Conservation (phyloP, 2,888 invertebrate species). For the Pardosa pseudoannulata region DNA sequence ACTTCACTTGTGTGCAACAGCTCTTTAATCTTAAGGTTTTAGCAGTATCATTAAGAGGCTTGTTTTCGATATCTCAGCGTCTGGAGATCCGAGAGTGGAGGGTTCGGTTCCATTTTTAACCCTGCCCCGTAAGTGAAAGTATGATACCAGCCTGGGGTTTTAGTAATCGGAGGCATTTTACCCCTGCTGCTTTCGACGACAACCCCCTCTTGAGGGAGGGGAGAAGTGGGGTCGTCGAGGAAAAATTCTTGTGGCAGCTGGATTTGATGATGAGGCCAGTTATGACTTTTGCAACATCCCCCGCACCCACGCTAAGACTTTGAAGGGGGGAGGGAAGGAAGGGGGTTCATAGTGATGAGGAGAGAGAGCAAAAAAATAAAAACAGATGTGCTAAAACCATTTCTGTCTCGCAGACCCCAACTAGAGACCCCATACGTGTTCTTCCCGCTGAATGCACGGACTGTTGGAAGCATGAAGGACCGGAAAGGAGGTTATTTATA, state of each 20-base stretch:
- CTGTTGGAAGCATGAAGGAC: constrained; percentile 35
- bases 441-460: constrained; percentile 30
- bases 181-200: not conserved
- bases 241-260: constrained; percentile 49
- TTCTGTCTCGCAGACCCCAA: constrained; percentile 39
- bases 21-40: not conserved
- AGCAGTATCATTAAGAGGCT: not conserved
- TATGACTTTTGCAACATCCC: constrained; percentile 61
- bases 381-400: constrained; percentile 62
- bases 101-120: constrained; percentile 24
- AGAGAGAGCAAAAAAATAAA: constrained; percentile 28
- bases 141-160: constrained; percentile 26
- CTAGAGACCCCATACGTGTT: constrained; percentile 21
- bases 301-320: constrained; percentile 59
- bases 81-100: not conserved
- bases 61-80: not conserved
- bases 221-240: no score
- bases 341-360: not conserved
- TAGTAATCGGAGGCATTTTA: constrained; percentile 38
- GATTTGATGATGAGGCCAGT: constrained; percentile 68
- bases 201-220: constrained; percentile 3
- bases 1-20: not conserved
- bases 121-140: not conserved
- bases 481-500: constrained; percentile 69
- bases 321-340: constrained; percentile 6